Evolutionary conservation across 1,140 invertebrate genomes (phyloP).

Genomic region (Berghia stephanieae): DNA sequence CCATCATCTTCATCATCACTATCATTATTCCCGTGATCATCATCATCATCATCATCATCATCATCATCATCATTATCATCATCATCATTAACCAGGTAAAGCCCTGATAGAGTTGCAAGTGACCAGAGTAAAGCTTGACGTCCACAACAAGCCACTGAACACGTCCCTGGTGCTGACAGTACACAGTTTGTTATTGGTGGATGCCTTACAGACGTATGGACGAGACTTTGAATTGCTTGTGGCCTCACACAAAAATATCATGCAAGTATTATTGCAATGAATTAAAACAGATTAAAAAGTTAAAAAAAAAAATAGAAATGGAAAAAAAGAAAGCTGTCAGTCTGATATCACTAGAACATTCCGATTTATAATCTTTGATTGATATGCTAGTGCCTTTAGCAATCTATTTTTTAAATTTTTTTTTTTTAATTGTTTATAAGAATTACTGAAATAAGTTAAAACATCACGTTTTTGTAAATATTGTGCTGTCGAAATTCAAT

Average conservation of each 20-base stretch:
- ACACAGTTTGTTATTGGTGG: slow-evolving; percentile 89
- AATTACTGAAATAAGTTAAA: too few species aligned
- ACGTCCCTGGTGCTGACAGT: slow-evolving; percentile 84
- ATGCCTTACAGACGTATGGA: slow-evolving; percentile 93
- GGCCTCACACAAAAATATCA: slow-evolving; percentile 92
- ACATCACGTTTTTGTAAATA: too few species aligned
- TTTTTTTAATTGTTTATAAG: neutral
- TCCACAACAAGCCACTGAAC: slow-evolving; percentile 78
- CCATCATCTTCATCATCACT: neutral
- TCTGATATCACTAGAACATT: neutral
- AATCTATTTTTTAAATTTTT: neutral
- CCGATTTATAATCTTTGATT: neutral
- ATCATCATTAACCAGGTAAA: slow-evolving; percentile 73
- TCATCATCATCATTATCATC: slow-evolving; percentile 2
- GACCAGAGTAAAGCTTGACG: slow-evolving; percentile 81
- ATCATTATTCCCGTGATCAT: neutral
- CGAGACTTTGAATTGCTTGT: slow-evolving; percentile 93
- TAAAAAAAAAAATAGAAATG: too few species aligned
- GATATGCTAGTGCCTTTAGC: too few species aligned
- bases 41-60: slow-evolving; percentile 1
- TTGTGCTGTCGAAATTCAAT: too few species aligned
- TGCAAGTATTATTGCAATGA: slow-evolving; percentile 73
- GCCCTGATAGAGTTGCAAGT: slow-evolving; percentile 85
- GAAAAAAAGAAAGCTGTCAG: neutral
- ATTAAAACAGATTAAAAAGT: neutral